Evolutionary conservation across 1,140 invertebrate genomes (phyloP), one percentile per base, ranked within the genome.

Genomic region (Pseudachorutes palmiensis): DNA sequence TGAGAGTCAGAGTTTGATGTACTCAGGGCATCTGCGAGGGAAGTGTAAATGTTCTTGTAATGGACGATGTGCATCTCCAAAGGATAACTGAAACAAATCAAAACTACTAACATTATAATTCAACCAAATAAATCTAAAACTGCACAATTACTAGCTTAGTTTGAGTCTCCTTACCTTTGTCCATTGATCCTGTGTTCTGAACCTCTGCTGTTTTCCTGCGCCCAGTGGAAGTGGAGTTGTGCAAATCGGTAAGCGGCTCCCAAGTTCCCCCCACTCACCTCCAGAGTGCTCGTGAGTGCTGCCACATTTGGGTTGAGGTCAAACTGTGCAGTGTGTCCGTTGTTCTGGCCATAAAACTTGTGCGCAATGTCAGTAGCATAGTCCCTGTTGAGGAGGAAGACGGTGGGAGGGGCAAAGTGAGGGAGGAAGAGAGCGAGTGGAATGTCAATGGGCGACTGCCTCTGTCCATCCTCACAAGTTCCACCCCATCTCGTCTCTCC

Each of bases 151-250:
- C 36, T 19, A 45, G 36, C 9, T 45, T 45, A 45, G 36, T 45
- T 45, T n/a, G n/a, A n/a, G n/a, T n/a, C n/a, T n/a, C n/a, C n/a
- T 45, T 45, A 82, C 65, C 74, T 67, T 60, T 76, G 76, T 26
- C 77, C 78, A 49, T 80, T 78, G 30, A 84, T 75, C 2, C 76
- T 78, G 72, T 84, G 83, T 71, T 84, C 83, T 1, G 81, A 83
- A 14, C 83, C 83, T 2, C 71, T 59, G 14, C 73, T 70, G 62
- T 79, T 76, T 9, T 77, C 75, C 16, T 75, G 74, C 3, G 80
- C 80, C 79, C 82, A 84, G 70, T 85, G 83, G 64, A 84, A 78
- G 72, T 84, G 83, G 24, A 83, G 72, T 69, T 82, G 80, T 0
- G 74, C 62, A 36, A 82, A 76, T 19, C 73, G 72, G 70, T 82